Percentiles rank a stretch among this genome's conserved stretches.
Conservation (phyloP, 30 jellyfish, hydroid and myxozoan genomes). For the Mastigias papua region DNA sequence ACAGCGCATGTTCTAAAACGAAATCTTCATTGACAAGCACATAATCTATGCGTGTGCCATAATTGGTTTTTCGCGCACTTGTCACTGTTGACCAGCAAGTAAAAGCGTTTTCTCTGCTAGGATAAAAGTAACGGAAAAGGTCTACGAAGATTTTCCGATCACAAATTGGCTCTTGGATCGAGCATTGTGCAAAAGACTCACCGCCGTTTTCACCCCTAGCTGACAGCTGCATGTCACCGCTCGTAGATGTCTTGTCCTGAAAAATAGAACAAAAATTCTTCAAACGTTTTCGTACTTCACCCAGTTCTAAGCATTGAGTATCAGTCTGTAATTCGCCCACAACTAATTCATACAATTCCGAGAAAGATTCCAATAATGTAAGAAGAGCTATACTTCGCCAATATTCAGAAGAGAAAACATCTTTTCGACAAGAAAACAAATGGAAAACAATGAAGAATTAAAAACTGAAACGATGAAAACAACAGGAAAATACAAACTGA, state of each 20-base stretch:
- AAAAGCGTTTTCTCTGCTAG: slow-evolving; percentile 77
- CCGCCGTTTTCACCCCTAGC: background rate
- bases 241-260: too few species aligned
- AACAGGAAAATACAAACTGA: too few species aligned
- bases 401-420: too few species aligned
- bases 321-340: too few species aligned
- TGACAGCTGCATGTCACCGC: background rate
- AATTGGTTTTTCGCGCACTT: slow-evolving; percentile 93
- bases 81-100: slow-evolving; percentile 94
- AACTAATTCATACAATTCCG: too few species aligned
- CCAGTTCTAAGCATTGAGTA: too few species aligned
- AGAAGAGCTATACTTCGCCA: too few species aligned
- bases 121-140: slow-evolving; percentile 84
- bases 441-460: too few species aligned
- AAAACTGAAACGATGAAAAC: too few species aligned
- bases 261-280: background rate
- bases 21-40: slow-evolving; percentile 68
- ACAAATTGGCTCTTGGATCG: background rate
- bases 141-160: slow-evolving; percentile 58
- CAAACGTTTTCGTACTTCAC: too few species aligned
- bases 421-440: too few species aligned
- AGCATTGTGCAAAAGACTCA: background rate
- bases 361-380: too few species aligned
- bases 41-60: slow-evolving; percentile 96
- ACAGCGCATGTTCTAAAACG: slow-evolving; percentile 10